These are phyloP conservation scores for Didymodactylos carnosus DNA, from an alignment of 2,888 invertebrate species.

Conservation along the genomic window DNA sequence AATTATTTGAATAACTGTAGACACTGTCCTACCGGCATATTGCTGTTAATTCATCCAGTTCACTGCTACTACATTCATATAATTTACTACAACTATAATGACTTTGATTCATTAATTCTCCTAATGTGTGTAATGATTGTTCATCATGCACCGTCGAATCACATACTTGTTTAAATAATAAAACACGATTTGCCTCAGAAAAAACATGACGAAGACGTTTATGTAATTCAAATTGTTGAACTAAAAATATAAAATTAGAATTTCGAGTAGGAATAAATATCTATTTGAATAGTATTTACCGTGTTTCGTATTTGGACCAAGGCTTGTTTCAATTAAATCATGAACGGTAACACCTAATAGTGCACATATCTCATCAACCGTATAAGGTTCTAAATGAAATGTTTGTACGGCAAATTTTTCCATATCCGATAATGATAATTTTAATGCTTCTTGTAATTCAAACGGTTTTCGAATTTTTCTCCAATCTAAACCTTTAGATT, in stretches of 20 bases:
- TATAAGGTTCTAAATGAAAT: constrained; percentile 25
- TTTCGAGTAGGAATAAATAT: not conserved
- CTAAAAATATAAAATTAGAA: constrained; percentile 23
- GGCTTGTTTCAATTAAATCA: constrained; percentile 46
- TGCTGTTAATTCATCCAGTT: constrained; percentile 60
- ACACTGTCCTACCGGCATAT: constrained; percentile 23
- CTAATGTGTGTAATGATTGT: constrained; percentile 44
- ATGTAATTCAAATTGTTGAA: constrained; percentile 46
- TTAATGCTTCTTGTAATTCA: constrained; percentile 51
- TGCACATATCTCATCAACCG: constrained; percentile 26
- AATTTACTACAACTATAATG: constrained; percentile 61
- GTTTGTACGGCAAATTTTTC: constrained; percentile 43
- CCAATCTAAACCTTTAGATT: constrained; percentile 35
- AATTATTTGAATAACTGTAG: not conserved
- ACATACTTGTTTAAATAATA: constrained; percentile 42
- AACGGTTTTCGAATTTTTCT: constrained; percentile 44
- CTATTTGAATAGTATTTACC: no score
- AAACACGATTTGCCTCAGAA: constrained; percentile 61
- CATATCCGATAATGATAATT: constrained; percentile 49
- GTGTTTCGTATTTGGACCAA: constrained; percentile 46
- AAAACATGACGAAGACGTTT: constrained; percentile 70
- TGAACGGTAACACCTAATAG: constrained; percentile 35
- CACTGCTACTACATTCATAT: constrained; percentile 78
- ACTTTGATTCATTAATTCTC: constrained; percentile 64
- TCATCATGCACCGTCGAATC: constrained; percentile 21